These are phyloP conservation scores for Lamprologus sp. DNA, from an alignment of 2,113 vertebrate genomes.

Conservation along the genomic window DNA sequence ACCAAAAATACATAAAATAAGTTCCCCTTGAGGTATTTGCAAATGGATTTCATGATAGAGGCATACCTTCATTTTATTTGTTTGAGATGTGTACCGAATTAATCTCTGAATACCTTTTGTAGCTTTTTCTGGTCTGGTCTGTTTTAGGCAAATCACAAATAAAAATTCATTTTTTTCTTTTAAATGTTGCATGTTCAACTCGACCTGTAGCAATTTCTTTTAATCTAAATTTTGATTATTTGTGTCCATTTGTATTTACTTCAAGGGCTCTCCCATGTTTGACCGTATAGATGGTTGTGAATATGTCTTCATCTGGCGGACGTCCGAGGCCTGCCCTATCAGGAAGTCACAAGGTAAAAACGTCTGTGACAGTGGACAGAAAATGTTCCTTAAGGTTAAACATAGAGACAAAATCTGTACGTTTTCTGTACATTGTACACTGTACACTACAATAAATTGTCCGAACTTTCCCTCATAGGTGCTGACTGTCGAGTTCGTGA, in stretches of 20 bases:
- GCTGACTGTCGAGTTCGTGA: slow-evolving; percentile 82
- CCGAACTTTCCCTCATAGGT: slow-evolving; percentile 58
- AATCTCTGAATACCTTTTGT: background rate
- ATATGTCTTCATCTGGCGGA: slow-evolving; percentile 91
- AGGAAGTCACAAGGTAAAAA: slow-evolving; percentile 76
- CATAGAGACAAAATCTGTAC: background rate
- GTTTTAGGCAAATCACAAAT: background rate
- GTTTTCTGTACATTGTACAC: background rate
- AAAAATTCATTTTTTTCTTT: background rate
- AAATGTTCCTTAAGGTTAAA: background rate
- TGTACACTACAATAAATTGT: background rate
- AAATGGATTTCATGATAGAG: background rate
- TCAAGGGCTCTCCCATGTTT: slow-evolving; percentile 84
- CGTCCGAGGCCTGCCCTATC: slow-evolving; percentile 86
- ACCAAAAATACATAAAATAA: background rate
- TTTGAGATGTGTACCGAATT: background rate
- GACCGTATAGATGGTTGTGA: slow-evolving; percentile 81
- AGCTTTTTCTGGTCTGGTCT: background rate
- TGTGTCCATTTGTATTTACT: background rate
- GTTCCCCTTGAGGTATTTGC: background rate
- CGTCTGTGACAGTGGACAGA: background rate
- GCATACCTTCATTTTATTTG: background rate
- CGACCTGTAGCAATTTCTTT: background rate
- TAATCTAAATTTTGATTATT: background rate
- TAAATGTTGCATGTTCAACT: background rate